Percentiles rank a stretch among this genome's conserved stretches.
Evolutionary conservation across 2,113 vertebrate genomes (phyloP).

Genomic region (Mustela nigripes): DNA sequence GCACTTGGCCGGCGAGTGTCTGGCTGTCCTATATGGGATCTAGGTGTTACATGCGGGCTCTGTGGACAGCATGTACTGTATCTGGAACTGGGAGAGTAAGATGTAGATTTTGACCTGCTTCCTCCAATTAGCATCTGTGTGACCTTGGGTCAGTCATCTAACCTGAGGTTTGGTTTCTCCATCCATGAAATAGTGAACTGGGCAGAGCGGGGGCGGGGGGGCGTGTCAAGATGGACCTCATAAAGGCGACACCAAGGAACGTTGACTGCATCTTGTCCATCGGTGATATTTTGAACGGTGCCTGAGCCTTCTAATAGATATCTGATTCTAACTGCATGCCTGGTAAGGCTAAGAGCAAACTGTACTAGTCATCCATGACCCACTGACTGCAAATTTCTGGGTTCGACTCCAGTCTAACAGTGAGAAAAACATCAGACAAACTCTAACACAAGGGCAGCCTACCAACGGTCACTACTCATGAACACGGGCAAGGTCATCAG

Average conservation of each 20-base stretch:
- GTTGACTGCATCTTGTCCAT: neutral
- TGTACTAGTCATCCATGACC: neutral
- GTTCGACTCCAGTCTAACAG: neutral
- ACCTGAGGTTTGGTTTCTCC: constrained; percentile 5
- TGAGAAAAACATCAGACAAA: neutral
- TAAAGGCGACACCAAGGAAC: neutral
- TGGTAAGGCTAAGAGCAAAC: neutral
- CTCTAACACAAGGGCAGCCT: neutral
- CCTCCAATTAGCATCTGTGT: neutral
- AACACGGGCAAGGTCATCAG: neutral
- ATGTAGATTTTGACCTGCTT: constrained; percentile 16
- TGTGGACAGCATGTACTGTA: neutral
- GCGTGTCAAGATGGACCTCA: neutral
- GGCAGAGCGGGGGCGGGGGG: too few species aligned
- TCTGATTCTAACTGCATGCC: neutral
- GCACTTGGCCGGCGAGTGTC: neutral
- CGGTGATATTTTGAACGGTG: neutral
- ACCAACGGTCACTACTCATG: neutral
- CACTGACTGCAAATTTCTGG: neutral
- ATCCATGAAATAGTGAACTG: neutral
- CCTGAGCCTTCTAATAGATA: neutral
- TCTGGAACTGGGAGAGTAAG: neutral
- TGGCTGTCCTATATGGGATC: neutral
- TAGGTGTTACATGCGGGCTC: neutral
- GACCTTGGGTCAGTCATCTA: neutral